Conservation (phyloP, 1,140 invertebrate species). For the Harpegnathos saltator region DNA sequence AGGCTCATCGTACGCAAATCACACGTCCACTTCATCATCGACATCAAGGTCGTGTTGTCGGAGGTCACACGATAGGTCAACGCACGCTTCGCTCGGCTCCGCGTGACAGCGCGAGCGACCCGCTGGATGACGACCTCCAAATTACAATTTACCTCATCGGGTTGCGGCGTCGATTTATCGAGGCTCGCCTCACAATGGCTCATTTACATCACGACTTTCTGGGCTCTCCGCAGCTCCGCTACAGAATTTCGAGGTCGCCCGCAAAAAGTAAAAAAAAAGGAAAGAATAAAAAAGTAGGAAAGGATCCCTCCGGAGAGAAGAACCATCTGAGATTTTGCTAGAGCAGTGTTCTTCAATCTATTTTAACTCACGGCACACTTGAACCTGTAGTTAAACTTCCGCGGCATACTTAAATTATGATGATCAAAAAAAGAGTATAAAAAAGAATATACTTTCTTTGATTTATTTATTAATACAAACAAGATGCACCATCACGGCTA, state of each 20-base stretch:
- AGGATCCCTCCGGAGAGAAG: too few species aligned
- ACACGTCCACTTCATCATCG: conserved; percentile 31
- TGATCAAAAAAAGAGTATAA: too few species aligned
- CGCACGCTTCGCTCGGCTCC: conserved; percentile 38
- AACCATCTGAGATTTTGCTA: too few species aligned
- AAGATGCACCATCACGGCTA: too few species aligned
- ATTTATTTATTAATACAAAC: too few species aligned
- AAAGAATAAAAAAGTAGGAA: too few species aligned
- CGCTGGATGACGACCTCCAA: conserved; percentile 19
- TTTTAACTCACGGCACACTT: too few species aligned
- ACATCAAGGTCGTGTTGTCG: conserved; percentile 60
- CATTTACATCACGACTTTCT: neutral
- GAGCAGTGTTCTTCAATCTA: too few species aligned
- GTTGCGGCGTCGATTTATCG: conserved; percentile 2
- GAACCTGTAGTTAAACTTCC: too few species aligned
- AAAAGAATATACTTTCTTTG: too few species aligned
- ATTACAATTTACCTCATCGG: conserved; percentile 30
- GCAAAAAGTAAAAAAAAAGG: neutral
- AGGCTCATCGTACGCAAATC: conserved; percentile 20
- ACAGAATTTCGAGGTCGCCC: neutral
- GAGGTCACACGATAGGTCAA: conserved; percentile 51
- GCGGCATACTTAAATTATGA: too few species aligned
- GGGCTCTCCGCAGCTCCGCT: neutral
- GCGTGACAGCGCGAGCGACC: conserved; percentile 14
- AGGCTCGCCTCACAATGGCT: neutral